Base-by-base conservation (phyloP, 2,113 vertebrate species). In the Macaca nemestrina region DNA sequence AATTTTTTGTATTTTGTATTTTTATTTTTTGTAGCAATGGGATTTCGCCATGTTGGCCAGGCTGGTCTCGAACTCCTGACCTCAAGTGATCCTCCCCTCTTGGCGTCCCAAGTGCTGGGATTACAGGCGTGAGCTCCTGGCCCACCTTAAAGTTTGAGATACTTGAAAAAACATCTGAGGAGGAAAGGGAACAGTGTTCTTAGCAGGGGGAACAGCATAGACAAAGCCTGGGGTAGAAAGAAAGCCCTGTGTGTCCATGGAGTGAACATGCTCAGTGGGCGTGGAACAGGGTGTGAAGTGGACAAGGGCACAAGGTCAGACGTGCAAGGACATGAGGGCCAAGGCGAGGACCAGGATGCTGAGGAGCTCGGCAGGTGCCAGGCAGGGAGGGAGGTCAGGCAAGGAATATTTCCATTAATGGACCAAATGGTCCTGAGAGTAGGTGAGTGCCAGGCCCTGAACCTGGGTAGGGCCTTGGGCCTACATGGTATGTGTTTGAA, bases 221-320 rank as follows among this genome's bases (percentile, higher is more conserved):
- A 40, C 8, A 2, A 68, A 40, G 43, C 25, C 45, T 55, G 67
- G 79, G 48, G 72, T 27, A 32, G 85, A 40, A 23, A 17, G 73
- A 48, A 32, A 38, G 20, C 40, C 23, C 10, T 8, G 1, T 43
- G 43, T 45, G 14, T 12, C 11, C 57, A 23, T 8, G 35, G 20
- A 10, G 1, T 20, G 9, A 3, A 23, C 0, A 4, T 0, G n/a
- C 59, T 50, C 16, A 0, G 17, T 4, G 57, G 13, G 40, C 32
- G 0, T 13, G 18, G 43, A 79, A 12, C 27, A 8, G 35, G 25
- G n/a, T n/a, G 7, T 8, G 35, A 4, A 38, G 72, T 27, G 52
- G 32, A 2, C 12, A 2, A 11, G 38, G 52, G 32, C 52, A 8
- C 0, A 10, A 9, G 79, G 78, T 64, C 32, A 50, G 72, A 61